Conservation (phyloP, 2,113 vertebrate species). For the Tilapia sparmanii region DNA sequence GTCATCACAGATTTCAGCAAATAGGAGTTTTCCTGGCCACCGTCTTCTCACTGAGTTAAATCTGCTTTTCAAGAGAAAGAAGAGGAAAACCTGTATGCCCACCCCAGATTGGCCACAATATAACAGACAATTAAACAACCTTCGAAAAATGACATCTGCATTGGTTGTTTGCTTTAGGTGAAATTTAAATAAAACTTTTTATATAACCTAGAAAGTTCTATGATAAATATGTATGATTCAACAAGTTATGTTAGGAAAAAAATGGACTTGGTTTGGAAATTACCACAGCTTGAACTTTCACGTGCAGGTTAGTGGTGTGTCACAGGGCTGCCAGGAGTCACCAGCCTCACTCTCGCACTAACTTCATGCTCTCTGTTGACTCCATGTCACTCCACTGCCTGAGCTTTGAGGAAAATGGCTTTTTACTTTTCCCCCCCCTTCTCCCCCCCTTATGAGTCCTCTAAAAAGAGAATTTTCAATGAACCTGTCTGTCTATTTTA, state of each 20-base stretch:
- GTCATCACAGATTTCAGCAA: neutral
- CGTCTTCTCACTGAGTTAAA: neutral
- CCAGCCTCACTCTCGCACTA: constrained; percentile 5
- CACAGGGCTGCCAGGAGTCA: constrained; percentile 8
- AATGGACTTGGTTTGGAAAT: neutral
- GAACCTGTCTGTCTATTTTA: constrained; percentile 9
- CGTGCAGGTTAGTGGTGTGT: neutral
- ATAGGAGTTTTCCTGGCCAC: neutral
- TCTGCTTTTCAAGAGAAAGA: neutral
- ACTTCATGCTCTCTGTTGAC: neutral
- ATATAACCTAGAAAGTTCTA: constrained; percentile 66
- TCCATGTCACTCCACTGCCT: neutral
- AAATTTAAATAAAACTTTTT: constrained; percentile 64
- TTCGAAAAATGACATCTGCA: constrained; percentile 26
- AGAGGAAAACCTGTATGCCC: neutral
- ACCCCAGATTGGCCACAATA: neutral
- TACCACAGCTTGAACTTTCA: neutral
- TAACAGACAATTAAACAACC: constrained; percentile 41
- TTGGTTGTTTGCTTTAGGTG: constrained; percentile 65
- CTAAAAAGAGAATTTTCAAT: neutral
- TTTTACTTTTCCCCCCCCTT: neutral
- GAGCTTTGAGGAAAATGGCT: neutral
- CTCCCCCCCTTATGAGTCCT: neutral
- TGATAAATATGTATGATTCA: constrained; percentile 49
- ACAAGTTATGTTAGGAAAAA: constrained; percentile 47